phyloP scores from a whole-genome alignment of 2,888 invertebrate species.

The Oxyteleia sp. region DNA sequence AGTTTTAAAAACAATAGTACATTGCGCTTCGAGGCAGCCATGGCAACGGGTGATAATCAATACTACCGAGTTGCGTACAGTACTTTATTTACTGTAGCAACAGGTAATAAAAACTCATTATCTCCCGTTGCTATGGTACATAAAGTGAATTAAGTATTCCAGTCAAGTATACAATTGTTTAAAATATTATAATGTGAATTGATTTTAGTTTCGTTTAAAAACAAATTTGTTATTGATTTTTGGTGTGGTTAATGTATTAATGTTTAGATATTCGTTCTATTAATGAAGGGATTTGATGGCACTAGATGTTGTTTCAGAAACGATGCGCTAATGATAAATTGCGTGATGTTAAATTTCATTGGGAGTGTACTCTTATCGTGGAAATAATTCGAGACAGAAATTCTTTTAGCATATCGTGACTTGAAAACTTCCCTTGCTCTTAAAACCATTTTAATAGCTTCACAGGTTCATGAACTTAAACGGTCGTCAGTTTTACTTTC shows the following conservation, averaged over 20 bases:
- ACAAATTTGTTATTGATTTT: slow-evolving; percentile 2
- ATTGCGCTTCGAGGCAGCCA: too few species aligned
- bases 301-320: slow-evolving; percentile 20
- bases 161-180: too few species aligned
- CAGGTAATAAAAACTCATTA: too few species aligned
- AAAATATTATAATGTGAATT: too few species aligned
- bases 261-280: too few species aligned
- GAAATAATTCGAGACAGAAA: slow-evolving; percentile 67
- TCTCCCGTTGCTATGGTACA: too few species aligned
- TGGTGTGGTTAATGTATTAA: background rate
- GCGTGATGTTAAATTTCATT: slow-evolving; percentile 55
- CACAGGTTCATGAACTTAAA: slow-evolving; percentile 71
- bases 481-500: slow-evolving; percentile 66
- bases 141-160: too few species aligned
- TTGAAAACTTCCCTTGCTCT: slow-evolving; percentile 68
- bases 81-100: too few species aligned
- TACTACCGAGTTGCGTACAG: too few species aligned
- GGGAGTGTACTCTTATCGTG: slow-evolving; percentile 39
- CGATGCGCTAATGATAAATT: slow-evolving; percentile 33
- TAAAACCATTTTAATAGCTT: slow-evolving; percentile 75
- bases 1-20: too few species aligned
- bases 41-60: too few species aligned
- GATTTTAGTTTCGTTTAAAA: background rate
- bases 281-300: background rate
- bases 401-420: slow-evolving; percentile 72